Percentiles rank a stretch among this genome's conserved stretches.
These are phyloP conservation scores for Sicus ferrugineus DNA, from an alignment of 2,888 invertebrate genomes.

Conservation along the genomic window DNA sequence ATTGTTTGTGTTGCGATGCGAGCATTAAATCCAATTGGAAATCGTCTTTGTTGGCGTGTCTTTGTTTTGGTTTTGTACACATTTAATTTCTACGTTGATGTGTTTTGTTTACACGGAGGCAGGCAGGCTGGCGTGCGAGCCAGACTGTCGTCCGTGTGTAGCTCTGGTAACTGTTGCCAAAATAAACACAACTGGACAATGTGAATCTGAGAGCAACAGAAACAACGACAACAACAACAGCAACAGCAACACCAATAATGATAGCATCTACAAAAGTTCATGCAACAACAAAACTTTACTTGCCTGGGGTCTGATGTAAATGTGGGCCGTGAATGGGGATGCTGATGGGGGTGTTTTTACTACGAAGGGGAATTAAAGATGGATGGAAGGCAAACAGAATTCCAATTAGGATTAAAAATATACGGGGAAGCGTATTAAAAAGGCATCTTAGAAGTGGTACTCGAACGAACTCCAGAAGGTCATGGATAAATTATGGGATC, in stretches of 20 bases:
- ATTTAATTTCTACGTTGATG: constrained; percentile 10
- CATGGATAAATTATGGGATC: no score
- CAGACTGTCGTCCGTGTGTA: background rate
- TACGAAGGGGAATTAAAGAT: background rate
- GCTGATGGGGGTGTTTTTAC: background rate
- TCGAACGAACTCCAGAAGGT: background rate
- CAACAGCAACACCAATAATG: background rate
- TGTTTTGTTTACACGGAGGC: background rate
- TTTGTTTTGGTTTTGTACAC: constrained; percentile 3
- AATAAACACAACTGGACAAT: constrained; percentile 1
- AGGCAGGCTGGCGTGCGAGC: background rate
- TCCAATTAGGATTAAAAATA: background rate
- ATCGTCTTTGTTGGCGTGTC: constrained; percentile 22
- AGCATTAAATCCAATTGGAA: constrained; percentile 42
- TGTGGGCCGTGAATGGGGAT: no score
- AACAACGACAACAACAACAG: constrained; percentile 22
- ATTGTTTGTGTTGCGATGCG: constrained; percentile 34
- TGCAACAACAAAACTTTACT: background rate
- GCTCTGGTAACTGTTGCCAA: background rate
- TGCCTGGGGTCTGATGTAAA: no score
- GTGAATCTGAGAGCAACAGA: background rate
- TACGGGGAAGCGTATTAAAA: background rate
- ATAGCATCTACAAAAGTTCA: no score
- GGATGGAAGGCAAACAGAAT: background rate
- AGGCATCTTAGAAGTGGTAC: background rate